Evolutionary conservation across 2,797 vertebrate genomes (phyloP).

Genomic region (Sarcoramphus papa): DNA sequence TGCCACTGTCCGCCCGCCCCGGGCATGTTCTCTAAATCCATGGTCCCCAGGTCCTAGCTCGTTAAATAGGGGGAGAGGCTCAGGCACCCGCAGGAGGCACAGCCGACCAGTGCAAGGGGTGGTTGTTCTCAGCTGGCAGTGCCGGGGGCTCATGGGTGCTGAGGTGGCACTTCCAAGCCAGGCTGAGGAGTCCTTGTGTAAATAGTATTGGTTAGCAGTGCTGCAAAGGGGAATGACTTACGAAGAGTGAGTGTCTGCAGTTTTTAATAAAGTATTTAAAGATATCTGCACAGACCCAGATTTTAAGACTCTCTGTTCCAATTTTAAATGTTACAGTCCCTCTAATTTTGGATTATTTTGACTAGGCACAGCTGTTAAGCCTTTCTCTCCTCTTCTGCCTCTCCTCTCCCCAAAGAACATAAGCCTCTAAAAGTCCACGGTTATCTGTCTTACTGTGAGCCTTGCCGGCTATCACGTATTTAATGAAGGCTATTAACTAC

Average conservation of each 20-base stretch:
- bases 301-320: slow-evolving; percentile 13
- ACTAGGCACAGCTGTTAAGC: slow-evolving; percentile 35
- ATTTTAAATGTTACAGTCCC: slow-evolving; percentile 50
- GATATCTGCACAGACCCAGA: slow-evolving; percentile 26
- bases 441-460: not conserved
- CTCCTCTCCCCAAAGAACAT: not conserved
- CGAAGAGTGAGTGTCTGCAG: slow-evolving; percentile 50
- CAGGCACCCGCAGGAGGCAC: not conserved
- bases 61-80: not conserved
- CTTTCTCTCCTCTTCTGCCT: slow-evolving; percentile 2
- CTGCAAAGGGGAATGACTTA: slow-evolving; percentile 42
- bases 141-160: not conserved
- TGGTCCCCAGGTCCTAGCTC: fast-evolving
- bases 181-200: slow-evolving; percentile 32
- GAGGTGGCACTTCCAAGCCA: slow-evolving; percentile 56
- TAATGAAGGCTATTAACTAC: not conserved
- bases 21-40: fast-evolving
- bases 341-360: slow-evolving; percentile 56
- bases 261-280: slow-evolving; percentile 52
- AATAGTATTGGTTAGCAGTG: slow-evolving; percentile 41
- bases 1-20: not conserved
- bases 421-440: not conserved
- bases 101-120: fast-evolving
- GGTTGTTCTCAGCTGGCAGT: slow-evolving; percentile 21
- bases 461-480: not conserved